Evolutionary conservation across 2,113 vertebrate species (phyloP).

Genomic region (Cyphomyrus plagiostoma): DNA sequence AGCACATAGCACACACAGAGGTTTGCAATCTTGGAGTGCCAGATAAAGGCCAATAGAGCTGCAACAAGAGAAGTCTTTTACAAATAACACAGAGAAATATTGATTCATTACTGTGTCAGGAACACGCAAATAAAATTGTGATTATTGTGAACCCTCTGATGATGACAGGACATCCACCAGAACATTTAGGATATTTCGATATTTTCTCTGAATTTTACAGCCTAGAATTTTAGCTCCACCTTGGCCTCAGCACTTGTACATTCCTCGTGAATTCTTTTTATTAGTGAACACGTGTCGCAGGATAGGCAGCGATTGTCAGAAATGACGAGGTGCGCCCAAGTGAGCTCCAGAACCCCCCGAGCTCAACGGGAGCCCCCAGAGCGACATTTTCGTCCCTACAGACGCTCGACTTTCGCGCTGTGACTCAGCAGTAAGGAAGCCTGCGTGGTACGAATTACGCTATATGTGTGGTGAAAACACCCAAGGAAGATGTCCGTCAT

Average conservation of each 20-base stretch:
- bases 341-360: neutral
- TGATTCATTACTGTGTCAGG: neutral
- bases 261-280: neutral
- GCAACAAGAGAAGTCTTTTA: neutral
- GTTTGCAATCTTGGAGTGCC: neutral
- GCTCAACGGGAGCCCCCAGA: neutral
- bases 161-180: neutral
- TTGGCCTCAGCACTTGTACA: neutral
- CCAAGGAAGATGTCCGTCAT: neutral
- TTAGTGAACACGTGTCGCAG: neutral
- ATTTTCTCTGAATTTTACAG: neutral
- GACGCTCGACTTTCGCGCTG: neutral
- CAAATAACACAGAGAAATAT: neutral
- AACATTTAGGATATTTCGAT: neutral
- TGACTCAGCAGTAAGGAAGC: slow-evolving; percentile 1
- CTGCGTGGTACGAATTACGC: neutral
- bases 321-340: neutral
- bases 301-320: neutral
- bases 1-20: neutral
- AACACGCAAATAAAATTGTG: neutral
- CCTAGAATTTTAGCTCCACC: neutral
- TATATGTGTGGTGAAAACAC: neutral
- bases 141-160: neutral
- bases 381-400: neutral
- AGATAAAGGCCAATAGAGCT: neutral